Evolutionary conservation across 2,888 invertebrate species (phyloP).

Genomic region (Pseudoips prasinana): DNA sequence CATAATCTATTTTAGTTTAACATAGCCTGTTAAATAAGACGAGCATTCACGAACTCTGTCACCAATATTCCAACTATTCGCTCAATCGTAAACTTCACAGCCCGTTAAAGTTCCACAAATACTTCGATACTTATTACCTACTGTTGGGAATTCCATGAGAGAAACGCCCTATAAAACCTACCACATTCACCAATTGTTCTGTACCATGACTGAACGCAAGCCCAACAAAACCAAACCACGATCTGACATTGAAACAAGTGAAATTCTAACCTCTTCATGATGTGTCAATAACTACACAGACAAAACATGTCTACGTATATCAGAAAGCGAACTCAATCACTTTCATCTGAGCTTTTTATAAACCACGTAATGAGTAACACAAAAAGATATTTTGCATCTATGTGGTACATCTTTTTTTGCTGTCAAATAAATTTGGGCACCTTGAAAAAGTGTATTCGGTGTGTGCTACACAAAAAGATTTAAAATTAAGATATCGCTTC

Average conservation of each 20-base stretch:
- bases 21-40: too few relatives aligned
- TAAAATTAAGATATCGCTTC: slow-evolving; percentile 5
- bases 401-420: slow-evolving; percentile 70
- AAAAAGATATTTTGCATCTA: slow-evolving; percentile 73
- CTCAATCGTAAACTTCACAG: too few relatives aligned
- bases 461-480: slow-evolving; percentile 34
- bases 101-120: too few relatives aligned
- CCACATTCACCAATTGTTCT: slow-evolving; percentile 26
- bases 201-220: slow-evolving; percentile 19
- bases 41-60: too few relatives aligned
- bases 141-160: background rate
- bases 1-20: too few relatives aligned
- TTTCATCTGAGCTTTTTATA: slow-evolving; percentile 67
- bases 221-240: slow-evolving; percentile 24
- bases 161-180: slow-evolving; percentile 6
- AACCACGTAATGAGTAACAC: slow-evolving; percentile 62
- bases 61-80: too few relatives aligned
- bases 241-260: slow-evolving; percentile 58
- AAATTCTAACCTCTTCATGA: slow-evolving; percentile 46
- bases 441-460: slow-evolving; percentile 40
- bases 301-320: slow-evolving; percentile 7
- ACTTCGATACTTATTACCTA: too few relatives aligned
- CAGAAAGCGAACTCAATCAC: slow-evolving; percentile 71
- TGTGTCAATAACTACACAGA: slow-evolving; percentile 47
- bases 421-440: slow-evolving; percentile 52